Conservation (phyloP, 2,797 vertebrate genomes). For the Tenualosa thibaudeaui region DNA sequence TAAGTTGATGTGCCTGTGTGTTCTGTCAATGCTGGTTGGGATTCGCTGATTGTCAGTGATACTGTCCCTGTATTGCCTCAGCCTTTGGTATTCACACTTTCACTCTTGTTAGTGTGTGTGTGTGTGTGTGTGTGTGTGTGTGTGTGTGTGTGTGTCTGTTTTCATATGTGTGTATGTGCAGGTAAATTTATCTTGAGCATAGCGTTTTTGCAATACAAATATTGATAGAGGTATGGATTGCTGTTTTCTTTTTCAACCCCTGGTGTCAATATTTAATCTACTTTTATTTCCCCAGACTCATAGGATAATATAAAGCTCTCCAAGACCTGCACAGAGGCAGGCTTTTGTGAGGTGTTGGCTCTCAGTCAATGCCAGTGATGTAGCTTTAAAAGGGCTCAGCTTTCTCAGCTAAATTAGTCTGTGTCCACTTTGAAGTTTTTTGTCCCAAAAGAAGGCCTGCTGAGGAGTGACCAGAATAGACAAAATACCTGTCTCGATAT, state of each 20-base stretch:
- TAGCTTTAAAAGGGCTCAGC: background rate
- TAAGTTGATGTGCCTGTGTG: too few relatives aligned
- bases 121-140: background rate
- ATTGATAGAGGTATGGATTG: slow-evolving; percentile 4
- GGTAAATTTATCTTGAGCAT: background rate
- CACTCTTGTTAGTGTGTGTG: background rate
- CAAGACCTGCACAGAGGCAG: background rate
- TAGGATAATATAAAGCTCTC: background rate
- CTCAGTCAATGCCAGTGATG: background rate
- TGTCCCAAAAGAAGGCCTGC: background rate
- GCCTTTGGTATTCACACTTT: too few relatives aligned
- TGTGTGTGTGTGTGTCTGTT: background rate
- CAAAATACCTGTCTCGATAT: background rate
- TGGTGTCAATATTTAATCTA: slow-evolving; percentile 8
- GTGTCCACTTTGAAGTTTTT: background rate
- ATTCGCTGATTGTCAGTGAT: too few relatives aligned
- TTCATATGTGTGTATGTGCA: background rate
- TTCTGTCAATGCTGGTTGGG: too few relatives aligned
- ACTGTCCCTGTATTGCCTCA: too few relatives aligned
- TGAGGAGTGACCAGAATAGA: background rate
- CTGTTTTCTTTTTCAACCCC: background rate
- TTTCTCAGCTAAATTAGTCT: slow-evolving; percentile 5
- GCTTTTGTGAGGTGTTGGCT: background rate
- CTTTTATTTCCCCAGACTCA: slow-evolving; percentile 4
- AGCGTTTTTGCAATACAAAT: background rate